Conservation (phyloP, 2,888 invertebrate genomes). For the Andrena fulva region DNA sequence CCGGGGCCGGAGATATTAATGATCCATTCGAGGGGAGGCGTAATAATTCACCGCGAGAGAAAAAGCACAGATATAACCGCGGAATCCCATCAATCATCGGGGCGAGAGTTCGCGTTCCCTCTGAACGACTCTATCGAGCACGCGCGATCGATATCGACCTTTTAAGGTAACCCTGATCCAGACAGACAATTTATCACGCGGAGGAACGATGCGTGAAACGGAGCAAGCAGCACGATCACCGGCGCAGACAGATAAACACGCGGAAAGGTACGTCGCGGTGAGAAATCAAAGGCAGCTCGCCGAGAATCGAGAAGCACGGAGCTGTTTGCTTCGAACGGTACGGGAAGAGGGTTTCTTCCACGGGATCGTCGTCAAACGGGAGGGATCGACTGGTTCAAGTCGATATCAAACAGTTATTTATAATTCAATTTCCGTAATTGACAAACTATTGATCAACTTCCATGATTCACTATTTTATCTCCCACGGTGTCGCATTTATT, state of each 20-base stretch:
- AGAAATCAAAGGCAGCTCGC: conserved; percentile 33
- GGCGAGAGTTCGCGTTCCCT: conserved; percentile 7
- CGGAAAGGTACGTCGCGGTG: conserved; percentile 28
- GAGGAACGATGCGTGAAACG: conserved; percentile 48
- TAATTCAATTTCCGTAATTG: too few relatives aligned
- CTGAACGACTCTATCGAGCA: conserved; percentile 57
- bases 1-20: conserved; percentile 38
- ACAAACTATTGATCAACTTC: too few relatives aligned
- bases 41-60: conserved; percentile 50
- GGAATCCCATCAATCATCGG: conserved; percentile 54
- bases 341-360: neutral
- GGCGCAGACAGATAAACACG: conserved; percentile 14
- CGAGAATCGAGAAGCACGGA: conserved; percentile 10
- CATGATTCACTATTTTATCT: neutral
- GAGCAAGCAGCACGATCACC: conserved; percentile 30
- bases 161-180: conserved; percentile 55
- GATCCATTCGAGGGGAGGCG: conserved; percentile 23
- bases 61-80: conserved; percentile 41
- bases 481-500: neutral
- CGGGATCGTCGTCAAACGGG: neutral
- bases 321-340: neutral
- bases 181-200: conserved; percentile 56
- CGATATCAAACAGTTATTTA: neutral
- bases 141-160: conserved; percentile 57
- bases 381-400: too few relatives aligned